Conservation (phyloP, 2,888 invertebrate genomes). For the Anoplius nigerrimus region DNA sequence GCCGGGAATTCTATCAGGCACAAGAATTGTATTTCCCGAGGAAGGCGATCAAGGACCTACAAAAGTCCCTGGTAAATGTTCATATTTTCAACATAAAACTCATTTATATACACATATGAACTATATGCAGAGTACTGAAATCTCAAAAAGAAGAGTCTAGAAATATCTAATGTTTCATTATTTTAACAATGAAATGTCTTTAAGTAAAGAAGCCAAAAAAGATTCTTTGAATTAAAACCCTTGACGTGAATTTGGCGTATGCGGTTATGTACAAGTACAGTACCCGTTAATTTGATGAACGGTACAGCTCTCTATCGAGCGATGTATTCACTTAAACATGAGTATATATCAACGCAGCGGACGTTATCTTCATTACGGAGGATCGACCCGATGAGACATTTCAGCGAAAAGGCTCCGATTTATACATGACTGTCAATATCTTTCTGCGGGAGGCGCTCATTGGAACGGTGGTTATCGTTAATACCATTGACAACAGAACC, state of each 20-base stretch:
- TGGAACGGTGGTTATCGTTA: constrained; percentile 81
- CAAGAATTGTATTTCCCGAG: constrained; percentile 84
- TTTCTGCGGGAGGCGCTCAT: constrained; percentile 83
- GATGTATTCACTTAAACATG: constrained; percentile 9
- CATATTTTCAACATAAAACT: not conserved
- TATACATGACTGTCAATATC: constrained; percentile 80
- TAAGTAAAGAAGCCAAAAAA: no score
- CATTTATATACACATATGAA: no score
- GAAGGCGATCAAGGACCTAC: constrained; percentile 88
- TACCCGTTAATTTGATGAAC: not conserved
- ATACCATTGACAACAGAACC: constrained; percentile 83
- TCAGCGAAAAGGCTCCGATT: constrained; percentile 81
- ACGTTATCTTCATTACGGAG: constrained; percentile 84
- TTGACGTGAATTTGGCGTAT: no score
- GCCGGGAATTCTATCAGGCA: constrained; percentile 84
- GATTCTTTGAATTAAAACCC: no score
- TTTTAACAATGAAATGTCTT: no score
- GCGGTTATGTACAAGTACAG: no score
- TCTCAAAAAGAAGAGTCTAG: no score
- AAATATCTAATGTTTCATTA: no score
- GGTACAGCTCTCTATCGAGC: no score
- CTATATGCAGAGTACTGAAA: no score
- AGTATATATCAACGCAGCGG: constrained; percentile 76
- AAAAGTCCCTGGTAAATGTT: constrained; percentile 78
- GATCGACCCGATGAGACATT: constrained; percentile 84